Base-by-base conservation (phyloP, 2,113 vertebrate species). In the Pedetes capensis region DNA sequence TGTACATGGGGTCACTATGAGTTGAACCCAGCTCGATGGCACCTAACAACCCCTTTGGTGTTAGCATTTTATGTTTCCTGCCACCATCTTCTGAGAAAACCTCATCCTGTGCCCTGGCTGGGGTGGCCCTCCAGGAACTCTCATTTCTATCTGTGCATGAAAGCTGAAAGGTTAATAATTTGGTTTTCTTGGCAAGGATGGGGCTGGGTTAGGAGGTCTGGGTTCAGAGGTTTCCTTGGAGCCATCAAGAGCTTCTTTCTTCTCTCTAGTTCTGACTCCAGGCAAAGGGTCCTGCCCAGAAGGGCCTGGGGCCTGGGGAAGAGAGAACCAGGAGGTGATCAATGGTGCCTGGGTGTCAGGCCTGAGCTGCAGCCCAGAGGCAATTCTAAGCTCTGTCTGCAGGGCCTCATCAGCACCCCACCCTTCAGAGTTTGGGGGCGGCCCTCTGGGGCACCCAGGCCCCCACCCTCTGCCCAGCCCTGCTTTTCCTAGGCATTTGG, bases 401-500 rank as follows among this genome's bases (percentile, higher is more conserved):
- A 66, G 53, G 20, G 0, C 39, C 14, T n/a, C 5, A 20, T 81
- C 74, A 0, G 0, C 22, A 22, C 32, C 7, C 42, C 44, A 66
- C 1, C 39, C 85, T 74, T 68, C 61, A 6, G 37, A 51, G 59
- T 72, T 88, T 72, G 0, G 72, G 32, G 8, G 32, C 27, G 0
- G 93, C 37, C 69, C 42, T 86, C 53, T 59, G 79, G 34, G 75
- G 29, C 12, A 57, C 72, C 9, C 13, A 29, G n/a, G 34, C 2
- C 29, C n/a, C 57, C 57, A 39, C 42, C 11, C 32, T 8, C 14
- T 10, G 63, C 57, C 63, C 74, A 39, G 47, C 22, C 59, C 17
- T 29, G 44, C 29, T 97, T 97, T 97, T 94, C 97, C 97, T 94
- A 86, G 94, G 96, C 85, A 64, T 97, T 98, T 98, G 98, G 97